Conservation (phyloP, 2,888 invertebrate genomes). For the Andrena praecox region DNA sequence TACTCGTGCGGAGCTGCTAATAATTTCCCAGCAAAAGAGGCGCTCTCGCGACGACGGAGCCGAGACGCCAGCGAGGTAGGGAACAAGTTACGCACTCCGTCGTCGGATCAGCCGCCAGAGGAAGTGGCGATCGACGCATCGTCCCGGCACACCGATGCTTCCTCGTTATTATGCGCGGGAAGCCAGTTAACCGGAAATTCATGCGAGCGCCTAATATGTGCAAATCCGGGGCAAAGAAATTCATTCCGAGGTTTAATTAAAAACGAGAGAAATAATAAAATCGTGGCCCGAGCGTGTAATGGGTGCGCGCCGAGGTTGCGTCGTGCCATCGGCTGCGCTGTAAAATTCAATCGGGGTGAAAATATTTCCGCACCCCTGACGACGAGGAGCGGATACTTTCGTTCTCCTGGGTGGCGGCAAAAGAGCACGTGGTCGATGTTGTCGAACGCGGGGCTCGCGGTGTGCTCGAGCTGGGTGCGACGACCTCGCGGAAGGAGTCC, state of each 20-base stretch:
- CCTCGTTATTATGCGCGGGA: slow-evolving; percentile 30
- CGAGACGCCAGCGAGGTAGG: not conserved
- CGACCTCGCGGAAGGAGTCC: slow-evolving; percentile 41
- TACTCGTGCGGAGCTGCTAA: slow-evolving; percentile 11
- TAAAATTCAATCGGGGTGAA: slow-evolving; percentile 37
- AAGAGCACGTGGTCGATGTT: not conserved
- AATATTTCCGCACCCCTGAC: slow-evolving; percentile 19
- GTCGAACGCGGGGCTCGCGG: slow-evolving; percentile 24
- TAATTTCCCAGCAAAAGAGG: slow-evolving; percentile 10
- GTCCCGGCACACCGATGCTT: not conserved
- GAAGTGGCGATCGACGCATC: not conserved
- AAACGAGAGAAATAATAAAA: slow-evolving; percentile 36
- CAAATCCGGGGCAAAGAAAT: slow-evolving; percentile 46
- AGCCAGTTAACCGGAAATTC: slow-evolving; percentile 43
- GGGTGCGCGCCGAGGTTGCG: not conserved
- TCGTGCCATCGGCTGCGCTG: slow-evolving; percentile 4
- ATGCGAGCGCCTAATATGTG: slow-evolving; percentile 42
- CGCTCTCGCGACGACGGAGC: not conserved
- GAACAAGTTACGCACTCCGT: slow-evolving; percentile 16
- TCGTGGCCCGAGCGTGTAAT: not conserved
- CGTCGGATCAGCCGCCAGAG: not conserved
- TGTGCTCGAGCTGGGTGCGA: slow-evolving; percentile 32
- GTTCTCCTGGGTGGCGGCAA: not conserved
- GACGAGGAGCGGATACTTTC: not conserved
- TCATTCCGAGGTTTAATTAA: slow-evolving; percentile 54